Evolutionary conservation across 2,888 invertebrate genomes (phyloP), one percentile per base, ranked within the genome.

Genomic region (Drosophila helvetica): DNA sequence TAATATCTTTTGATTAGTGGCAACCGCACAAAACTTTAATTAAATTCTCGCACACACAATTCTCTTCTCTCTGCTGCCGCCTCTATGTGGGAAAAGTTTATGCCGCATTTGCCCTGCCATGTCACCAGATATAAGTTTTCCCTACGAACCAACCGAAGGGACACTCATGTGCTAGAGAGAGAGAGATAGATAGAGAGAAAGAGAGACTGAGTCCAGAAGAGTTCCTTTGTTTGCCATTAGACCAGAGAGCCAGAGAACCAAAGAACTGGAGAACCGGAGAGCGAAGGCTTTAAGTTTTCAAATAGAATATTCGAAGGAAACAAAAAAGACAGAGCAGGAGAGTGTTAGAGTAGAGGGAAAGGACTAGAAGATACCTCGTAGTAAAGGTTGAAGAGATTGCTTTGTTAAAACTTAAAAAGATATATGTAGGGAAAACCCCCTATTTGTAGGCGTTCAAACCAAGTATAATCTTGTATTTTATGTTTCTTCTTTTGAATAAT

Each of bases 1-100:
- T 85, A 88, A 88, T 86, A 88, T 86, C 85, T 88, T 88, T 85
- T 88, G 85, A 86, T 88, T 88, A 85, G 88, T 88, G 86, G 84
- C 80, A 88, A 75, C 78, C 87, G 86, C 87, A 84, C 38, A 76
- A 86, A 86, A 86, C 85, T 86, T 86, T 86, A 86, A 86, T 86
- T 86, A 86, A 86, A 86, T 88, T 88, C 84, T 38, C 38, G 38
- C 38, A 72, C 85, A 84, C 86, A 81, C 80, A 87, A 75, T 79
- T 78, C 78, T 68, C 70, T 53, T 57, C 51, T 46, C 38, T 38
- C n/a, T 15, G 38, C 15, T 15, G 15, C 38, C n/a, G 38, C 38
- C 15, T 38, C 38, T 38, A n/a, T 38, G 38, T 38, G n/a, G 15
- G 65, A 51, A 85, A 84, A 84, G 78, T 88, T 88, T 88, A 82